Evolutionary conservation across 1,140 invertebrate species (phyloP).

Genomic region (Schlechtendalia chinensis): DNA sequence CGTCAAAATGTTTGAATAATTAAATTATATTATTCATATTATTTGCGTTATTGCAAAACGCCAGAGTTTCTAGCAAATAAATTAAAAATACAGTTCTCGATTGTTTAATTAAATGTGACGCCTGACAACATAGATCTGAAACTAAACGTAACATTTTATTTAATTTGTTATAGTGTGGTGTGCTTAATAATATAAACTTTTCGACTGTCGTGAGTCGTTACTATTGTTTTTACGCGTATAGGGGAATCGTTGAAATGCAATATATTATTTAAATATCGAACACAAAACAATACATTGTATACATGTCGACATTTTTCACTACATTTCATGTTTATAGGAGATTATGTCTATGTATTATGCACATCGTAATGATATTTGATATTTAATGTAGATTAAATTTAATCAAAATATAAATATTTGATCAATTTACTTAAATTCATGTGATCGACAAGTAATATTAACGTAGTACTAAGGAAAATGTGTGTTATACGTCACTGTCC

Average conservation of each 20-base stretch:
- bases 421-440: too few relatives aligned
- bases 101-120: conserved; percentile 19
- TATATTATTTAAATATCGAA: too few relatives aligned
- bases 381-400: too few relatives aligned
- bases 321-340: too few relatives aligned
- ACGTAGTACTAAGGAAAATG: background rate
- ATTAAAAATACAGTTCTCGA: background rate
- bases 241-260: background rate
- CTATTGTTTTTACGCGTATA: background rate
- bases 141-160: conserved; percentile 20
- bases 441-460: conserved; percentile 4
- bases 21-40: background rate
- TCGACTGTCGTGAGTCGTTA: too few relatives aligned
- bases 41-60: background rate
- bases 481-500: conserved; percentile 17
- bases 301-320: too few relatives aligned
- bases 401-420: too few relatives aligned
- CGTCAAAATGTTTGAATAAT: background rate
- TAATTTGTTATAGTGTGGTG: background rate
- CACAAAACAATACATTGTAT: too few relatives aligned
- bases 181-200: background rate
- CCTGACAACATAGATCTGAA: background rate
- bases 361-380: too few relatives aligned
- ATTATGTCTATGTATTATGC: too few relatives aligned
- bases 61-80: conserved; percentile 1